Conservation (phyloP, 2,113 vertebrate species). For the Prunella himalayana region DNA sequence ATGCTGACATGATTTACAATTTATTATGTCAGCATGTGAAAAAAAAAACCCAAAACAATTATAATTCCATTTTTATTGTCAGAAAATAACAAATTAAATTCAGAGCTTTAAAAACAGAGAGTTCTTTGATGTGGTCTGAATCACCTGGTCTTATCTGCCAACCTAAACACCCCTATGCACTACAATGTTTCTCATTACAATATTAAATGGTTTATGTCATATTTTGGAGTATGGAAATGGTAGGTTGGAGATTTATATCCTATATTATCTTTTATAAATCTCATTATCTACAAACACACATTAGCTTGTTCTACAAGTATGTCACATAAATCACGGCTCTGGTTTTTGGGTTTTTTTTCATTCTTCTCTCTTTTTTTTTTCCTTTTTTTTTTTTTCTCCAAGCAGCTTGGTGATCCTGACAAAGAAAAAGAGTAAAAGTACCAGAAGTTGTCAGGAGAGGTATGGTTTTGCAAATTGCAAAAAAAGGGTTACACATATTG, state of each 20-base stretch:
- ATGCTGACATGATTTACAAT: constrained; percentile 44
- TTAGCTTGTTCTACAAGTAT: constrained; percentile 49
- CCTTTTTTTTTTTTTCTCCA: not conserved
- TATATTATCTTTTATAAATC: constrained; percentile 59
- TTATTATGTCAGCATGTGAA: constrained; percentile 4
- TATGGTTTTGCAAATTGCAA: not conserved
- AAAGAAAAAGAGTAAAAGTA: not conserved
- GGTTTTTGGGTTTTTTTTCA: not conserved
- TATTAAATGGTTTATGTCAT: constrained; percentile 62
- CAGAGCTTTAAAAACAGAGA: constrained; percentile 36
- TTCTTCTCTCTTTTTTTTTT: not conserved
- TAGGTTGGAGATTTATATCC: constrained; percentile 59
- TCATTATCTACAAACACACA: constrained; percentile 45
- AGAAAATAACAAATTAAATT: constrained; percentile 62
- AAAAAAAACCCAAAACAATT: not conserved
- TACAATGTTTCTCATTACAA: constrained; percentile 52
- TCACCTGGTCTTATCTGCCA: constrained; percentile 55
- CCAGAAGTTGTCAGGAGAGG: not conserved
- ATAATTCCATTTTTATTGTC: constrained; percentile 41
- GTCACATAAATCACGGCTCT: constrained; percentile 33
- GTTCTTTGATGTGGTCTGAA: constrained; percentile 65
- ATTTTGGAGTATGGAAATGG: constrained; percentile 41
- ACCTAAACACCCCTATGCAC: constrained; percentile 26
- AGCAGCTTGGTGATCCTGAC: not conserved
- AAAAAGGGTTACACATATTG: not conserved